Percentiles rank a stretch among this genome's conserved stretches.
Evolutionary conservation across 2,797 vertebrate genomes (phyloP).

Genomic region (Hybognathus amarus): DNA sequence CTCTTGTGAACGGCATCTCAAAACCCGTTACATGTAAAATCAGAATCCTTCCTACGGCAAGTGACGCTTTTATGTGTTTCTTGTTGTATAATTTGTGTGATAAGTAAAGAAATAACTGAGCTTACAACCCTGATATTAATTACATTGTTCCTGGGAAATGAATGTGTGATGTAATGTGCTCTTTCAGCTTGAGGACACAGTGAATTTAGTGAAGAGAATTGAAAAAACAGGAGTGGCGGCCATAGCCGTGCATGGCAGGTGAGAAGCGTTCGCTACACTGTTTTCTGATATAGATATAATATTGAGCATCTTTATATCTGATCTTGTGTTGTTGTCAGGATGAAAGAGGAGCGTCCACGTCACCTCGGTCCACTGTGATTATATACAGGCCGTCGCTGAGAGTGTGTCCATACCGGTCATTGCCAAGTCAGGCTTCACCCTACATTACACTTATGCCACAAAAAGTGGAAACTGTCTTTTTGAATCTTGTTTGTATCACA

Average conservation of each 20-base stretch:
- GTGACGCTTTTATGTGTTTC: slow-evolving; percentile 32
- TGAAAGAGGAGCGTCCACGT: slow-evolving; percentile 91
- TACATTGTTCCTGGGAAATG: neutral
- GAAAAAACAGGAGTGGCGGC: slow-evolving; percentile 91
- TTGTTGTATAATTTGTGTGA: neutral
- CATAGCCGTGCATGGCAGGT: slow-evolving; percentile 95
- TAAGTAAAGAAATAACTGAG: neutral
- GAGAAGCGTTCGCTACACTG: slow-evolving; percentile 45
- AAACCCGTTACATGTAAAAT: slow-evolving; percentile 97
- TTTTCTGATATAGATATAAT: no score
- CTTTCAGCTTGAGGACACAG: slow-evolving; percentile 87
- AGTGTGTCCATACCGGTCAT: slow-evolving; percentile 91
- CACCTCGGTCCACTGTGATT: slow-evolving; percentile 91
- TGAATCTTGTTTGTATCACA: neutral
- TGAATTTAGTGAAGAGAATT: slow-evolving; percentile 87
- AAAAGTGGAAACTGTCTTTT: neutral
- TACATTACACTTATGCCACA: neutral
- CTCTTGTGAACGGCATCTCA: slow-evolving; percentile 85
- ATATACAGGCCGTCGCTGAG: slow-evolving; percentile 86
- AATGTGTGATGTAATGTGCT: neutral
- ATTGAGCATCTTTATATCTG: neutral
- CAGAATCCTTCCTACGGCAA: slow-evolving; percentile 90
- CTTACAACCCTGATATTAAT: no score
- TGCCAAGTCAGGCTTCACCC: slow-evolving; percentile 85
- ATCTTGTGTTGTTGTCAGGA: slow-evolving; percentile 73